Percentiles rank a stretch among this genome's conserved stretches.
phyloP scores from a whole-genome alignment of 2,888 invertebrate species.

The Habrosyne pyritoides region DNA sequence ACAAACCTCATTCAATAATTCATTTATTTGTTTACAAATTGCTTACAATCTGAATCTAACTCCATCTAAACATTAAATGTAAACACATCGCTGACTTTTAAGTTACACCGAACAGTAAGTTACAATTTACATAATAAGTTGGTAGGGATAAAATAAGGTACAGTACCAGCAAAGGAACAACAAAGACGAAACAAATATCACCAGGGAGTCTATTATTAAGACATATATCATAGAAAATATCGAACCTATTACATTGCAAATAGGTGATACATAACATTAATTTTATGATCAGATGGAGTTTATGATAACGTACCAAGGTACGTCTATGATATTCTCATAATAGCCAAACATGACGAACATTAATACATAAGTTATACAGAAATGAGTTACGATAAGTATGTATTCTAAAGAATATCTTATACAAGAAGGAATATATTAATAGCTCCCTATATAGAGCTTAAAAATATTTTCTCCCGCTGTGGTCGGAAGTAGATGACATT shows the following conservation, averaged over 20 bases:
- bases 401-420: too few relatives aligned
- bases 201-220: background rate
- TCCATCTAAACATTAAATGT: constrained; percentile 32
- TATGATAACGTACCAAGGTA: too few relatives aligned
- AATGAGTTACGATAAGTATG: too few relatives aligned
- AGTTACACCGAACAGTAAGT: background rate
- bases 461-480: background rate
- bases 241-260: too few relatives aligned
- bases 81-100: background rate
- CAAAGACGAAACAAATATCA: background rate
- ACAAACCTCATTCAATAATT: constrained; percentile 38
- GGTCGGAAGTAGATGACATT: background rate
- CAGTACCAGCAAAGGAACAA: background rate
- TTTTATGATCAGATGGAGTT: too few relatives aligned
- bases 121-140: background rate
- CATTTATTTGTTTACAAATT: constrained; percentile 67
- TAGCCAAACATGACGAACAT: too few relatives aligned
- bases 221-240: background rate
- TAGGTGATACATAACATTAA: too few relatives aligned
- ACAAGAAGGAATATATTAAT: background rate
- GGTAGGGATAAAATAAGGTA: background rate
- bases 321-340: too few relatives aligned
- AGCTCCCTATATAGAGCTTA: too few relatives aligned
- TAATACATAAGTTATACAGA: too few relatives aligned
- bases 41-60: constrained; percentile 57